Evolutionary conservation across 2,797 vertebrate species (phyloP), one percentile per base, ranked within the genome.

Genomic region (Typhlichthys eigenmanni): DNA sequence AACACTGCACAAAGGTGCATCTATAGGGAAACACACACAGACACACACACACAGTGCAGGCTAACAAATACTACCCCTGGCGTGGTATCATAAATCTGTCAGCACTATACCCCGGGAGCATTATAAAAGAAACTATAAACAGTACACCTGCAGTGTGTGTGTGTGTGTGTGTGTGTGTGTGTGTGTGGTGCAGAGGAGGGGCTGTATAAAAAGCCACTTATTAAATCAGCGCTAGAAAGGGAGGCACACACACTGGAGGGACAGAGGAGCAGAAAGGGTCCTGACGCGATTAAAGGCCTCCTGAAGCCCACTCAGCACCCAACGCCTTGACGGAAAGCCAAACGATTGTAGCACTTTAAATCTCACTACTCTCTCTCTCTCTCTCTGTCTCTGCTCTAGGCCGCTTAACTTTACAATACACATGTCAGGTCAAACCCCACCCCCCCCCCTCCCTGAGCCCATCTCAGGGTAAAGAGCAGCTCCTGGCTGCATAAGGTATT

Each of bases 361-460:
- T 77, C 82, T 75, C 54, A 67, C 75, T 69, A 76, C 75, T 81
- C 11, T 32, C 69, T 5, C 54, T 60, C 54, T 60, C 50, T 47
- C 55, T 58, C 61, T 61, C 71, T 72, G 82, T 85, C 64, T 68
- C 69, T 68, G 83, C 81, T 81, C 85, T 90, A 87, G 87, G 88
- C 89, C 45, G 82, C 83, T 93, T 90, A 88, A 88, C 87, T 90
- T 85, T 74, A 84, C 85, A 89, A 85, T 88, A 73, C 82, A 82
- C 71, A 56, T 82, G 80, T 85, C 83, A 72, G 80, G 76, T 84
- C 76, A 72, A 58, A 2, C 1, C 34, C 34, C 34, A 1, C 34
- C 34, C 5, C 5, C 34, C 0, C 2, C 2, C 34, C 19, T 0
- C 34, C 1, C 34, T 8, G 34, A 38, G 34, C 34, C 34, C 7